Percentiles rank a stretch among this genome's conserved stretches.
These are phyloP conservation scores for Alloplasta piceator DNA, from an alignment of 2,888 invertebrate species.

Conservation along the genomic window DNA sequence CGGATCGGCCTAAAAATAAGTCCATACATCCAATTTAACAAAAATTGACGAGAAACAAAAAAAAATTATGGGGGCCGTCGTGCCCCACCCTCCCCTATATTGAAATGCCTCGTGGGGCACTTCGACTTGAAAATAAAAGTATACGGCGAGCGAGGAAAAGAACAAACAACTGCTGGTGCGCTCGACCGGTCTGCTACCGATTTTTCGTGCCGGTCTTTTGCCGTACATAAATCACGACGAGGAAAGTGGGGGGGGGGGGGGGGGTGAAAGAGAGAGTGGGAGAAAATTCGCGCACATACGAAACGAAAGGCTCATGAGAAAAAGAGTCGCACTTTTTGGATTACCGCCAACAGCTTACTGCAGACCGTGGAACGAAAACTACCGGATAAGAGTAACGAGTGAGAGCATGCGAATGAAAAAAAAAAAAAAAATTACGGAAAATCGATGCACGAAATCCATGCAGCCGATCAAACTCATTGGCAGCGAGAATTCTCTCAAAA, in stretches of 20 bases:
- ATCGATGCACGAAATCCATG: slow-evolving; percentile 29
- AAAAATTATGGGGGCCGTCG: too few relatives aligned
- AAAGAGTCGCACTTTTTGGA: slow-evolving; percentile 61
- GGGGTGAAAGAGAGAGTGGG: slow-evolving; percentile 16
- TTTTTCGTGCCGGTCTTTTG: slow-evolving; percentile 9
- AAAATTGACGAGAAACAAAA: too few relatives aligned
- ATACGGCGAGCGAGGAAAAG: background rate
- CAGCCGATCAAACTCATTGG: slow-evolving; percentile 8
- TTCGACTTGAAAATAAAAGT: slow-evolving; percentile 12
- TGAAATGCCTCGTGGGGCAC: slow-evolving; percentile 51
- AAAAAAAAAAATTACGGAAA: slow-evolving; percentile 12
- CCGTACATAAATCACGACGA: slow-evolving; percentile 61
- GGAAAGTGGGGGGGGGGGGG: slow-evolving; percentile 28
- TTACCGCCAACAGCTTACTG: slow-evolving; percentile 48
- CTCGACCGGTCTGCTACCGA: slow-evolving; percentile 23
- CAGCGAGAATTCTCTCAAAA: too few relatives aligned
- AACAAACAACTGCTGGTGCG: slow-evolving; percentile 33
- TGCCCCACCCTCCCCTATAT: too few relatives aligned
- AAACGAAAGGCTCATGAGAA: slow-evolving; percentile 14
- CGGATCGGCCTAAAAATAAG: too few relatives aligned
- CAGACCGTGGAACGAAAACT: background rate
- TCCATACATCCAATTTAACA: too few relatives aligned
- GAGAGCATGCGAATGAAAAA: background rate
- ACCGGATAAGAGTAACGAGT: slow-evolving; percentile 33
- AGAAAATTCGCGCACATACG: slow-evolving; percentile 16